Evolutionary conservation across 2,888 invertebrate genomes (phyloP).

Genomic region (Theretra japonica): DNA sequence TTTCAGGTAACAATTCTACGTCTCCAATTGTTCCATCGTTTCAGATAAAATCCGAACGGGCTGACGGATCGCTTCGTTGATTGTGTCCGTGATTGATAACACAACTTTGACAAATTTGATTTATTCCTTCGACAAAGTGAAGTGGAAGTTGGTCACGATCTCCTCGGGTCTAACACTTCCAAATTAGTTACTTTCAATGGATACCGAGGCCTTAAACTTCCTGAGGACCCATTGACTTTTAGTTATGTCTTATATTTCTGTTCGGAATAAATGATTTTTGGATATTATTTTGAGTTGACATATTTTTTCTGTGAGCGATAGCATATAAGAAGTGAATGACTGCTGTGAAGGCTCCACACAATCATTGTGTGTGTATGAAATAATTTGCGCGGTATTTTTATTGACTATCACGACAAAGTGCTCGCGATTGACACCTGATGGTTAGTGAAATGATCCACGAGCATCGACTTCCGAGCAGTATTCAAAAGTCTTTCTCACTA

Average conservation of each 20-base stretch:
- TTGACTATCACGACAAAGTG: too few species aligned
- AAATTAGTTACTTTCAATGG: constrained; percentile 29
- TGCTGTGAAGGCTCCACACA: too few species aligned
- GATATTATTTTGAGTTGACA: too few species aligned
- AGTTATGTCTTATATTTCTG: not conserved
- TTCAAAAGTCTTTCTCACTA: too few species aligned
- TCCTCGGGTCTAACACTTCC: constrained; percentile 1
- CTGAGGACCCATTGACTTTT: not conserved
- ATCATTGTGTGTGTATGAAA: too few species aligned
- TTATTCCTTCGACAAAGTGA: constrained; percentile 26
- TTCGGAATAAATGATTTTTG: not conserved
- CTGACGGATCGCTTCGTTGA: constrained; percentile 7
- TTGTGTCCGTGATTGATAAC: constrained; percentile 29
- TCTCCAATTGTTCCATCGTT: not conserved
- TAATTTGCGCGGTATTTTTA: too few species aligned
- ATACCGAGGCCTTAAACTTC: constrained; percentile 7
- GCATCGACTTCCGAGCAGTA: too few species aligned
- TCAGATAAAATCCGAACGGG: constrained; percentile 1
- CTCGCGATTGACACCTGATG: too few species aligned
- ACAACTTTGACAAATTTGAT: constrained; percentile 30
- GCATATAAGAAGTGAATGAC: too few species aligned
- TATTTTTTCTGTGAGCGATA: not conserved
- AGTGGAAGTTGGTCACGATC: constrained; percentile 6
- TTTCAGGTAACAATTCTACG: not conserved
- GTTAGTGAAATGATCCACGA: too few species aligned